phyloP scores from a whole-genome alignment of 2,113 vertebrate species.

The human (Homo sapiens) region GRCh38 chr5:173821501-173822000 shows the following conservation, averaged over 20 bases:
- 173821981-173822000: background rate
- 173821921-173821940: background rate
- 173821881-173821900: background rate
- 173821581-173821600: background rate
- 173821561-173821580: background rate
- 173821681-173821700: background rate
- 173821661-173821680: background rate
- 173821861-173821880: fast-evolving
- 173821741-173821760: background rate
- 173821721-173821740: no score
- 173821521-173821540: no score
- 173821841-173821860: background rate
- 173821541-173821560: background rate
- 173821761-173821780: background rate
- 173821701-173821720: background rate
- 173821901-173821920: background rate
- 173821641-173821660: background rate
- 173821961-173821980: background rate
- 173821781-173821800: background rate
- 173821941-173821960: background rate
- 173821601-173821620: background rate
- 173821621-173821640: background rate
- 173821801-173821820: background rate
- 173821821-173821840: background rate
- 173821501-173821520: background rate